Percentiles rank a stretch among this genome's conserved stretches.
phyloP scores from a whole-genome alignment of 92 coral and sea anemone genomes.

The Parazoanthus swiftii region DNA sequence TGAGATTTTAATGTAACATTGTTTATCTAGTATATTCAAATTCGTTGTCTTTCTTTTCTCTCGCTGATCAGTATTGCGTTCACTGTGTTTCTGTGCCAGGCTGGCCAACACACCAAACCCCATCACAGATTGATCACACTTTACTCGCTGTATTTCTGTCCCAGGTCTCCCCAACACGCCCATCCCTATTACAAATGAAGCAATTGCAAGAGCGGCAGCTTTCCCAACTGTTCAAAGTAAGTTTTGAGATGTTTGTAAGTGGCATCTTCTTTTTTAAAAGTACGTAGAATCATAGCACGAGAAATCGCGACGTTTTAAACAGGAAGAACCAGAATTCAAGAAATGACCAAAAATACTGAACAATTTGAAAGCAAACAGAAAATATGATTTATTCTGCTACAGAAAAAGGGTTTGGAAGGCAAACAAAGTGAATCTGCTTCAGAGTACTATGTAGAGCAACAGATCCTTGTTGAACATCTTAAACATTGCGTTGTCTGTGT shows the following conservation, averaged over 20 bases:
- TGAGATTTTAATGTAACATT: too few relatives aligned
- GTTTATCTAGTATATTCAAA: not conserved
- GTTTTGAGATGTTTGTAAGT: conserved; percentile 12
- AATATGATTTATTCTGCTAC: too few relatives aligned
- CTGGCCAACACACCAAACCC: too few relatives aligned
- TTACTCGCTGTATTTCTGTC: not conserved
- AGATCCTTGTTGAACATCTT: not conserved
- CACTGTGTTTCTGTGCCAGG: too few relatives aligned
- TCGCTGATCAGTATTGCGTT: too few relatives aligned
- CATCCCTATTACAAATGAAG: conserved; percentile 82
- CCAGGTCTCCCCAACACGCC: conserved; percentile 44
- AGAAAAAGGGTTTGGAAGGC: too few relatives aligned
- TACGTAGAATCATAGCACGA: not conserved
- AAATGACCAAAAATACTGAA: too few relatives aligned
- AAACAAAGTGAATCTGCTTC: too few relatives aligned
- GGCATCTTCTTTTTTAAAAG: not conserved
- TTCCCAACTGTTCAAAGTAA: conserved; percentile 98
- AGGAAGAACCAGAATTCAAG: too few relatives aligned
- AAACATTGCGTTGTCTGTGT: not conserved
- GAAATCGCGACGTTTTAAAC: too few relatives aligned
- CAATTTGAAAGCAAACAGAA: too few relatives aligned
- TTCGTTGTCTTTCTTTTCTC: too few relatives aligned
- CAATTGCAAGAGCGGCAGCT: conserved; percentile 93
- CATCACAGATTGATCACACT: not conserved
- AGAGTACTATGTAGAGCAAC: not conserved